Percentiles rank a stretch among this genome's conserved stretches.
These are phyloP conservation scores for Drosophila mulleri DNA, from an alignment of 2,888 invertebrate genomes.

Conservation along the genomic window DNA sequence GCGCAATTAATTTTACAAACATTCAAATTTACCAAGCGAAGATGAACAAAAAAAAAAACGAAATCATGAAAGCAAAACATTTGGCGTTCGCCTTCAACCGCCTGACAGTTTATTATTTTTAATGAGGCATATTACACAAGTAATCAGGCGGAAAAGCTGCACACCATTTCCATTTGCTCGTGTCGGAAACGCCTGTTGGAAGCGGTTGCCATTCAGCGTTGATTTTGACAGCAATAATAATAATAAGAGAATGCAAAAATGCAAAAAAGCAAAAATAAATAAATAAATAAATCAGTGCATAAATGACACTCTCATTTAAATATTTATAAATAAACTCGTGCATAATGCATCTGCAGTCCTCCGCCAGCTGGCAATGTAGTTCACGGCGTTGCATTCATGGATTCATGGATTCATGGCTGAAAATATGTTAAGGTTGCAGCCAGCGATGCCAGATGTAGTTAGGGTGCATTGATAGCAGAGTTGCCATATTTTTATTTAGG, in stretches of 20 bases:
- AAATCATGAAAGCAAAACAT: constrained; percentile 27
- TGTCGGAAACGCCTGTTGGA: constrained; percentile 22
- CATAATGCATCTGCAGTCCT: constrained; percentile 27
- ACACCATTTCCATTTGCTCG: constrained; percentile 5
- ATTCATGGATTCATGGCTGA: constrained; percentile 9
- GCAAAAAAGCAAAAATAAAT: neutral
- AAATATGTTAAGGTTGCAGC: constrained; percentile 38
- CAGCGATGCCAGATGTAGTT: constrained; percentile 2
- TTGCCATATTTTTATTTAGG: too few species aligned
- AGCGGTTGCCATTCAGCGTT: constrained; percentile 31
- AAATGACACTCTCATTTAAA: constrained; percentile 67
- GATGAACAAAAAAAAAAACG: neutral
- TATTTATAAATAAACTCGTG: constrained; percentile 50
- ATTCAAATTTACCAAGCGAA: constrained; percentile 46
- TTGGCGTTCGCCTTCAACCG: constrained; percentile 54
- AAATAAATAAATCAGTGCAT: constrained; percentile 43
- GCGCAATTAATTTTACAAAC: constrained; percentile 75
- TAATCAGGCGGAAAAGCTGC: constrained; percentile 46
- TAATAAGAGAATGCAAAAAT: neutral
- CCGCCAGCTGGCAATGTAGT: constrained; percentile 27
- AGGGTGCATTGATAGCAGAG: neutral
- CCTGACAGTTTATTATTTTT: constrained; percentile 79
- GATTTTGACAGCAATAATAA: constrained; percentile 67
- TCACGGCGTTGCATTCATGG: constrained; percentile 35
- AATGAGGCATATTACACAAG: constrained; percentile 74